These are phyloP conservation scores for Pteropus alecto DNA, from an alignment of 2,113 vertebrate genomes.

Conservation along the genomic window DNA sequence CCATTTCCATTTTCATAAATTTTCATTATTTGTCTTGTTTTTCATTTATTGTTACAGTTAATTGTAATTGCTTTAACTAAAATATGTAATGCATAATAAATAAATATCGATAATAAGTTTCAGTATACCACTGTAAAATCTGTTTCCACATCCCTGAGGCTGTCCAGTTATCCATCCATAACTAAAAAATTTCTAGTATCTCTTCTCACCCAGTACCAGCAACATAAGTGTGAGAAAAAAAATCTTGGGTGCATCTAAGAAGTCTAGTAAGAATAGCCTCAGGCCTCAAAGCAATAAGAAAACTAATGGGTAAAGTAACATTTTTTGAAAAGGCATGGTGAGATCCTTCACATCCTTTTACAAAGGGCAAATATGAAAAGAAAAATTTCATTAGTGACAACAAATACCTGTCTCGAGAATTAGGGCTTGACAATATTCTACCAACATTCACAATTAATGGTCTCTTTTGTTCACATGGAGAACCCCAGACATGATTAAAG, in stretches of 20 bases:
- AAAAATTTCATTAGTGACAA: conserved; percentile 47
- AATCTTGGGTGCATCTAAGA: conserved; percentile 15
- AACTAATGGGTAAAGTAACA: conserved; percentile 51
- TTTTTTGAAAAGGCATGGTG: background rate
- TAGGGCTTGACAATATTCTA: background rate
- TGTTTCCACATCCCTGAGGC: background rate
- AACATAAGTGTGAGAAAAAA: conserved; percentile 1
- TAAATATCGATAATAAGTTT: background rate
- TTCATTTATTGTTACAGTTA: background rate
- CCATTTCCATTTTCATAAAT: background rate
- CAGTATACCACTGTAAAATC: background rate
- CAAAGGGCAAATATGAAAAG: conserved; percentile 38
- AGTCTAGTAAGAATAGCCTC: background rate
- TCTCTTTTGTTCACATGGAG: conserved; percentile 6
- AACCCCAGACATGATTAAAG: conserved; percentile 36
- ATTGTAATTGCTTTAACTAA: background rate
- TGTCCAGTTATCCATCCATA: background rate
- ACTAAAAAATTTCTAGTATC: background rate
- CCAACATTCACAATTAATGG: conserved; percentile 45
- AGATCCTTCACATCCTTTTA: conserved; percentile 2
- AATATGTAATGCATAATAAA: background rate
- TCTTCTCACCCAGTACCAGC: background rate
- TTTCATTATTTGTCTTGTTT: background rate
- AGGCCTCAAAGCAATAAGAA: conserved; percentile 46
- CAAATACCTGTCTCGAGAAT: background rate